Conservation (phyloP, 2,797 vertebrate species). For the Potorous gilbertii region DNA sequence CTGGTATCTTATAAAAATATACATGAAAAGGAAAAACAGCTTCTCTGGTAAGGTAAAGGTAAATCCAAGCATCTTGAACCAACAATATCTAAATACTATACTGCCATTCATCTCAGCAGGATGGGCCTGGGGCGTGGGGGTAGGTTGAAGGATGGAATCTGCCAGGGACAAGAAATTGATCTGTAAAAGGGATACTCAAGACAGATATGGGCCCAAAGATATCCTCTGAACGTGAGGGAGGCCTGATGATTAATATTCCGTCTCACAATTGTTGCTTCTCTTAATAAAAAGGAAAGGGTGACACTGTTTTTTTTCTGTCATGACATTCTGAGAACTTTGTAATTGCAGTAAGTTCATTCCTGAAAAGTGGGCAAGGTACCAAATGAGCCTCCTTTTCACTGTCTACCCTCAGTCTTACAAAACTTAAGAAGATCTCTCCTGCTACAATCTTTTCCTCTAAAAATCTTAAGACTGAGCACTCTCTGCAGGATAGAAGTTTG, state of each 20-base stretch:
- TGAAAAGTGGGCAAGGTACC: accelerated
- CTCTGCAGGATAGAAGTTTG: conserved; percentile 86
- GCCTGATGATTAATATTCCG: accelerated
- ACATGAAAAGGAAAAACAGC: too few relatives aligned
- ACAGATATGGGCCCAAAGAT: neutral
- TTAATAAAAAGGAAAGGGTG: too few relatives aligned
- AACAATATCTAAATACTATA: neutral
- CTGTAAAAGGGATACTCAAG: neutral
- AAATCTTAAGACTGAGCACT: conserved; percentile 81
- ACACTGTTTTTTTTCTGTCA: neutral
- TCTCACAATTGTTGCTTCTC: neutral
- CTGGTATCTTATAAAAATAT: too few relatives aligned
- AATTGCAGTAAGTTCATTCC: neutral
- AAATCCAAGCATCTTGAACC: neutral
- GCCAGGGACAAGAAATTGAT: neutral
- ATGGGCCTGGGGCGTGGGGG: too few relatives aligned
- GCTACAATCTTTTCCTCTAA: conserved; percentile 76
- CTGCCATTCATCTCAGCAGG: neutral
- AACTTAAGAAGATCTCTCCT: neutral
- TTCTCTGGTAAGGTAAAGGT: neutral
- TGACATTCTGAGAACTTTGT: neutral
- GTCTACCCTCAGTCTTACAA: neutral
- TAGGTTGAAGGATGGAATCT: neutral
- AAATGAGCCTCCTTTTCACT: too few relatives aligned
- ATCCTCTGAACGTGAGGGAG: accelerated